Percentiles rank a stretch among this genome's conserved stretches.
phyloP scores from a whole-genome alignment of 2,797 vertebrate genomes.

The Sebastes matsubarae region DNA sequence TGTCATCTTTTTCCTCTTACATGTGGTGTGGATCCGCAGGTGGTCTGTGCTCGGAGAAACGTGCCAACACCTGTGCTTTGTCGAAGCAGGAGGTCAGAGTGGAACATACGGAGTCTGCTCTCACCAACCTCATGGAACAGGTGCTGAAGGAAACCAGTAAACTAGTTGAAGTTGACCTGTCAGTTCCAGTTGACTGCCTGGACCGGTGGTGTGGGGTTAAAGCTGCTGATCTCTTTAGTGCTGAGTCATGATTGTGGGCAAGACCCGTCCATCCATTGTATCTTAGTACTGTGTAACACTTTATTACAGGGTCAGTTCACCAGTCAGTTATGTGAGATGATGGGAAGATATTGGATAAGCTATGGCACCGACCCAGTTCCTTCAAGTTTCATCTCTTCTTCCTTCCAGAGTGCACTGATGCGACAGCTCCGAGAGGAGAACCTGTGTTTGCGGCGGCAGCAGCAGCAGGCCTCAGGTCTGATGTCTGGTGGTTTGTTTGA shows the following conservation, averaged over 20 bases:
- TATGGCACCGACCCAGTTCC: background rate
- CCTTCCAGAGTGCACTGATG: constrained; percentile 66
- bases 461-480: background rate
- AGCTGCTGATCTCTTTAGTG: background rate
- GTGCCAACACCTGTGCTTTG: constrained; percentile 30
- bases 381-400: constrained; percentile 1
- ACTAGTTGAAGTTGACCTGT: background rate
- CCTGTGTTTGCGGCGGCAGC: constrained; percentile 59
- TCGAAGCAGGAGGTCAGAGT: constrained; percentile 68
- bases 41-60: constrained; percentile 45
- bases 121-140: constrained; percentile 74
- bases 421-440: constrained; percentile 72
- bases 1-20: background rate
- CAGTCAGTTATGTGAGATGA: background rate
- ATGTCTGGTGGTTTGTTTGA: constrained; percentile 2
- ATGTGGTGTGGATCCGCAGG: constrained; percentile 54
- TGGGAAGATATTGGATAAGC: background rate
- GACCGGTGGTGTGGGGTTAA: background rate
- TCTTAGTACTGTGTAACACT: background rate
- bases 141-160: constrained; percentile 62
- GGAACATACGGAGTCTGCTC: constrained; percentile 59
- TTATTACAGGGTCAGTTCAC: background rate
- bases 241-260: background rate
- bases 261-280: background rate
- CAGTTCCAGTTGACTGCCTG: background rate